Conservation (phyloP, 2,888 invertebrate genomes). For the Andrena fulva region DNA sequence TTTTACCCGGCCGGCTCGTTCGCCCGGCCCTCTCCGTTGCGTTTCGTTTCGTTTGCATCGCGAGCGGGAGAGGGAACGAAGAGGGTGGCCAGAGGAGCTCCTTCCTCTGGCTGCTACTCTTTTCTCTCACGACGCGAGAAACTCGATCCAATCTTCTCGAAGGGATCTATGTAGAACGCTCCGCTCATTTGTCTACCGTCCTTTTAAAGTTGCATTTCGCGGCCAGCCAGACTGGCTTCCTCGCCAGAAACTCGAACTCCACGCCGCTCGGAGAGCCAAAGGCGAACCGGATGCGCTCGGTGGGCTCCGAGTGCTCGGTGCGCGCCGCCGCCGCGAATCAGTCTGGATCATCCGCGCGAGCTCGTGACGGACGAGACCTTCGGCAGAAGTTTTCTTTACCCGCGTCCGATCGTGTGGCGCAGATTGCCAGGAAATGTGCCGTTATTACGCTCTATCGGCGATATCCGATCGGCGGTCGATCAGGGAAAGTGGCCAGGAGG, state of each 20-base stretch:
- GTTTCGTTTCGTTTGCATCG: slow-evolving; percentile 29
- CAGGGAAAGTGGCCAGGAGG: slow-evolving; percentile 17
- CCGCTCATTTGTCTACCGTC: slow-evolving; percentile 83
- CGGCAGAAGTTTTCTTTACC: slow-evolving; percentile 26
- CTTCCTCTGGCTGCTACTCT: slow-evolving; percentile 68
- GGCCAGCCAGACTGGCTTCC: slow-evolving; percentile 49
- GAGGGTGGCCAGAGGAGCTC: slow-evolving; percentile 54
- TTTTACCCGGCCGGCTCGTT: slow-evolving; percentile 22
- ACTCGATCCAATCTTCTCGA: slow-evolving; percentile 83
- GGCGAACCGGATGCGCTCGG: slow-evolving; percentile 80
- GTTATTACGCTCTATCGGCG: not conserved
- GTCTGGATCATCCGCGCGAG: slow-evolving; percentile 42
- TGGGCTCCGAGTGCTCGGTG: slow-evolving; percentile 48
- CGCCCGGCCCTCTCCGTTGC: slow-evolving; percentile 15
- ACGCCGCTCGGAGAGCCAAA: slow-evolving; percentile 72
- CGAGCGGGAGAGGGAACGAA: slow-evolving; percentile 3
- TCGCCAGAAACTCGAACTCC: slow-evolving; percentile 75
- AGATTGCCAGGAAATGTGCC: slow-evolving; percentile 2
- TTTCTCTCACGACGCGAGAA: slow-evolving; percentile 83
- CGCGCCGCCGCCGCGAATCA: slow-evolving; percentile 52
- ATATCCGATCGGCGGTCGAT: not conserved
- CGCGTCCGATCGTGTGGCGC: not conserved
- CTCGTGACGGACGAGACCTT: slow-evolving; percentile 55
- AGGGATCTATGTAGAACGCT: slow-evolving; percentile 84
- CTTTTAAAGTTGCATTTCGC: slow-evolving; percentile 77